A percentile compares a stretch with the other conserved stretches of the same genome.
Evolutionary conservation across 2,113 vertebrate species (phyloP).

Genomic region (Trogon surrucura): DNA sequence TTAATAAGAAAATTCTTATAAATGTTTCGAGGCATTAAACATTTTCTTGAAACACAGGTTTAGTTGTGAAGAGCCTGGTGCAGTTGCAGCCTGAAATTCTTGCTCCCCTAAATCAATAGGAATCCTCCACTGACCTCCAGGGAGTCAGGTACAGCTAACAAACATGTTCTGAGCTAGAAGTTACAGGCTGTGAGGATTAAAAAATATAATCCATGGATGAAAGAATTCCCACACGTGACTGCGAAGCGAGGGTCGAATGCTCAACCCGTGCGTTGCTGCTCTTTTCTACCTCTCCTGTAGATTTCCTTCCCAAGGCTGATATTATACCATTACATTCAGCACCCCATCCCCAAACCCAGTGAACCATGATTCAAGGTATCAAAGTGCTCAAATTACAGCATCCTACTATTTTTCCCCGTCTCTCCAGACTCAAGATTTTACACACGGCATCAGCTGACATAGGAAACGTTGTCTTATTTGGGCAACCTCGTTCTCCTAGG

Average conservation of each 20-base stretch:
- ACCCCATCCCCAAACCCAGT: background rate
- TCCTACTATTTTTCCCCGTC: background rate
- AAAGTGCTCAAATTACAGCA: background rate
- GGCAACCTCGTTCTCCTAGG: slow-evolving; percentile 7
- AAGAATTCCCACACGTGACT: background rate
- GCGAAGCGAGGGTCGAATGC: background rate
- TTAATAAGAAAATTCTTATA: background rate
- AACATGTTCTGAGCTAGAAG: background rate
- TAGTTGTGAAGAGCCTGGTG: background rate
- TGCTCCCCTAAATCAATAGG: background rate
- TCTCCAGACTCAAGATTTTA: background rate
- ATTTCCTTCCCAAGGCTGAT: background rate
- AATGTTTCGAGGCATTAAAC: background rate
- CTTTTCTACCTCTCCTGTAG: background rate
- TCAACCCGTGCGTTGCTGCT: background rate
- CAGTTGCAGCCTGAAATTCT: background rate
- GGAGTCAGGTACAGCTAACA: background rate
- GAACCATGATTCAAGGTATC: background rate
- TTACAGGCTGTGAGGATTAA: background rate
- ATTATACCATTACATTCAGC: background rate
- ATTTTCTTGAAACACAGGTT: background rate
- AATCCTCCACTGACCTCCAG: background rate
- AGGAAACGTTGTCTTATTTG: slow-evolving; percentile 14
- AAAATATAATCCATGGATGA: background rate
- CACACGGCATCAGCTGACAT: background rate